Evolutionary conservation across 2,888 invertebrate genomes (phyloP).

Genomic region (Caenorhabditis japonica): DNA sequence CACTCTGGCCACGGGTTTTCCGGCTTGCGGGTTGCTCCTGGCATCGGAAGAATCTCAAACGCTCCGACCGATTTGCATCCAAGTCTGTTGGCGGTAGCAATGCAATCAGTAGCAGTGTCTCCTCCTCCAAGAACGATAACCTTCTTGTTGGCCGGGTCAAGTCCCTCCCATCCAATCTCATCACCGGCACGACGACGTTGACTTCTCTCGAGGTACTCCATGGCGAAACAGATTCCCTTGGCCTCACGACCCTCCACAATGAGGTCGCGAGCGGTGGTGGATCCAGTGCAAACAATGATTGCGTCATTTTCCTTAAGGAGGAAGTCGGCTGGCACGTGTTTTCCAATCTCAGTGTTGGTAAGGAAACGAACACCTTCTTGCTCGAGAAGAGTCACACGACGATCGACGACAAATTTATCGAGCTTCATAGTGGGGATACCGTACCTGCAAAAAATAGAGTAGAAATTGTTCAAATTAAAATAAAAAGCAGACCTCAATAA

Average conservation of each 20-base stretch:
- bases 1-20: slow-evolving; percentile 99
- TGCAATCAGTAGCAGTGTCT: slow-evolving; percentile 96
- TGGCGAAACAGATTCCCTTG: slow-evolving; percentile 96
- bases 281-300: slow-evolving; percentile 90
- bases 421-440: slow-evolving; percentile 99
- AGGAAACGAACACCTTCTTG: slow-evolving; percentile 92
- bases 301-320: slow-evolving; percentile 84
- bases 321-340: slow-evolving; percentile 85
- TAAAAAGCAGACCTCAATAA: slow-evolving; percentile 82
- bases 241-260: slow-evolving; percentile 83
- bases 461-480: neutral
- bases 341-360: slow-evolving; percentile 90
- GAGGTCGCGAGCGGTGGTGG: slow-evolving; percentile 94
- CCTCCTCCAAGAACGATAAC: slow-evolving; percentile 91
- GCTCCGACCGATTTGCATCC: slow-evolving; percentile 93
- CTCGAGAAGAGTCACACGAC: slow-evolving; percentile 88
- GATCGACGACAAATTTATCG: slow-evolving; percentile 87
- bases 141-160: slow-evolving; percentile 91
- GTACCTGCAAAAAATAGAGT: slow-evolving; percentile 80
- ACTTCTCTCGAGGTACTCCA: slow-evolving; percentile 96
- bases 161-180: slow-evolving; percentile 78
- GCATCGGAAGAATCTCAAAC: slow-evolving; percentile 96
- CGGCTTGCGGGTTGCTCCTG: slow-evolving; percentile 85
- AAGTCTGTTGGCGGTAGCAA: slow-evolving; percentile 92
- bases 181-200: slow-evolving; percentile 87